A percentile compares a stretch with the other conserved stretches of the same genome.
phyloP scores from a whole-genome alignment of 2,888 invertebrate genomes.

The Tachina lurida region DNA sequence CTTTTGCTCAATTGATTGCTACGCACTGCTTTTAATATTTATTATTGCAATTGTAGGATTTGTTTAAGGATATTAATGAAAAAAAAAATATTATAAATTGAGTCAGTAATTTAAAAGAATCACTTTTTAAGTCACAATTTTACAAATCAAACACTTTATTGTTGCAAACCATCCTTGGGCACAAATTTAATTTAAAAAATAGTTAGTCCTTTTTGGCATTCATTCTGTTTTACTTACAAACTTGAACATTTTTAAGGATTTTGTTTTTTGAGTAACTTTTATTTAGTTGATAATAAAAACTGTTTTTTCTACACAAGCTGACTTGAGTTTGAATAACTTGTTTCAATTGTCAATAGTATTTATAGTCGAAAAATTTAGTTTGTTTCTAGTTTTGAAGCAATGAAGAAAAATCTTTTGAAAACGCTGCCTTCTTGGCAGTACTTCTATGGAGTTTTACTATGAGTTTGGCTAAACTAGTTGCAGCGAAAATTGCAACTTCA shows the following conservation, averaged over 20 bases:
- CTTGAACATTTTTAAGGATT: constrained; percentile 78
- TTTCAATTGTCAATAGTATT: constrained; percentile 71
- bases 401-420: constrained; percentile 60
- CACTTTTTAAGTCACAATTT: not conserved
- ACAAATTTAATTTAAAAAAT: not conserved
- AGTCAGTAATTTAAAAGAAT: not conserved
- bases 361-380: constrained; percentile 67
- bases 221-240: constrained; percentile 76
- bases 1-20: too few species aligned
- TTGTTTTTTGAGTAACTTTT: constrained; percentile 72
- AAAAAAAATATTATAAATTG: not conserved
- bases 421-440: constrained; percentile 45
- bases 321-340: constrained; percentile 70
- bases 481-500: constrained; percentile 28
- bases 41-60: too few species aligned
- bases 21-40: too few species aligned
- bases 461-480: constrained; percentile 8
- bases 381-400: constrained; percentile 26
- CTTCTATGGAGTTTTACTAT: constrained; percentile 40
- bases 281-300: constrained; percentile 41
- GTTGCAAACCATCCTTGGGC: not conserved
- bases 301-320: constrained; percentile 64
- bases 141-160: not conserved
- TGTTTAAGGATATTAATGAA: too few species aligned
- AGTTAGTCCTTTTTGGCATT: not conserved